Conservation (phyloP, 92 coral and sea anemone species). For the Pocillopora grandis region DNA sequence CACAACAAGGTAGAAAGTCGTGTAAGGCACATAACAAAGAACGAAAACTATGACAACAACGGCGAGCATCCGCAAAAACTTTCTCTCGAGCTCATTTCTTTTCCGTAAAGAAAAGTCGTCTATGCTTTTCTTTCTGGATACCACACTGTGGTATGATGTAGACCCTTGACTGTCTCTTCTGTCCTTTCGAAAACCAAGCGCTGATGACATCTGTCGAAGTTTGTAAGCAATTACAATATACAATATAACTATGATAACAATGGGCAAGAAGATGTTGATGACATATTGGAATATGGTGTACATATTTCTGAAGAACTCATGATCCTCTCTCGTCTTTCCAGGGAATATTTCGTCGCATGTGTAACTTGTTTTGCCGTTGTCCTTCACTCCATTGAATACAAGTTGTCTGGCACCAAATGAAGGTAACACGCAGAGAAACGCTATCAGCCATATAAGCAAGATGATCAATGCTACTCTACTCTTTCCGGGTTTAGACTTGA, state of each 20-base stretch:
- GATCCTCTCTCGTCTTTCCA: conserved; percentile 56
- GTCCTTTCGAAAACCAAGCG: conserved; percentile 38
- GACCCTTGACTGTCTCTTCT: conserved; percentile 5
- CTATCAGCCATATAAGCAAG: conserved; percentile 70
- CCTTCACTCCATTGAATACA: background rate
- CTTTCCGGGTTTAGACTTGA: conserved; percentile 58
- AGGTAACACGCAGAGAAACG: conserved; percentile 76
- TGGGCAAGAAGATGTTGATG: conserved; percentile 70
- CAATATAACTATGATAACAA: conserved; percentile 56
- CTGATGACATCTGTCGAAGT: conserved; percentile 64
- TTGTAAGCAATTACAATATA: conserved; percentile 67
- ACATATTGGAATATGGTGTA: conserved; percentile 64
- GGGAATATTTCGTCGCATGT: conserved; percentile 65
- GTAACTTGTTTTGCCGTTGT: background rate
- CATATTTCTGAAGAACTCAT: conserved; percentile 15
- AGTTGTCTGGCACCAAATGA: conserved; percentile 66
- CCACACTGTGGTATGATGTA: background rate
- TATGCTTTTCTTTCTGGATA: conserved; percentile 23
- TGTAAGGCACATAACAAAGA: conserved; percentile 77
- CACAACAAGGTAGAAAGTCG: conserved; percentile 63
- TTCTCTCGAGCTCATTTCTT: conserved; percentile 72
- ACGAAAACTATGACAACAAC: conserved; percentile 75
- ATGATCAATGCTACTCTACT: conserved; percentile 59
- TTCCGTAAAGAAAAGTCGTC: conserved; percentile 57
- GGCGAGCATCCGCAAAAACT: conserved; percentile 75